phyloP scores from a whole-genome alignment of 2,797 vertebrate genomes.

The Heliangelus exortis region DNA sequence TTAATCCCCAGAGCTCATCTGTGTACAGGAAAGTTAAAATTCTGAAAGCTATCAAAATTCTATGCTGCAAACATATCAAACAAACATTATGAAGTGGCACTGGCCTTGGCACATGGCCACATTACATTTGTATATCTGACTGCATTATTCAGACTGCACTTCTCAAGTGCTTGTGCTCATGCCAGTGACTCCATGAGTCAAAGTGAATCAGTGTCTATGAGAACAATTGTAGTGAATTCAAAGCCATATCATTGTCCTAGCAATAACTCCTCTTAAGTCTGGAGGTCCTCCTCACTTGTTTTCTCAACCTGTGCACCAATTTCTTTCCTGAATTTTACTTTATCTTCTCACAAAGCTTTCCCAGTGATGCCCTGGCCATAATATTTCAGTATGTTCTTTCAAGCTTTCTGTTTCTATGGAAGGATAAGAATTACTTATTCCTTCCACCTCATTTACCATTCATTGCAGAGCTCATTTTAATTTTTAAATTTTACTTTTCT shows the following conservation, averaged over 20 bases:
- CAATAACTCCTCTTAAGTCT: not conserved
- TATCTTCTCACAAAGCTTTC: not conserved
- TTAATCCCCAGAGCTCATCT: not conserved
- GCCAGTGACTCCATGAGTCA: not conserved
- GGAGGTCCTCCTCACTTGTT: not conserved
- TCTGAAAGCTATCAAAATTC: not conserved
- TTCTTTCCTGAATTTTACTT: not conserved
- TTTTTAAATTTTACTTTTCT: not conserved
- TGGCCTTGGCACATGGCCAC: not conserved
- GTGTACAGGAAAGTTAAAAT: not conserved
- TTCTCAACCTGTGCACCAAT: not conserved
- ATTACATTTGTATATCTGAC: not conserved
- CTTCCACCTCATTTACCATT: not conserved
- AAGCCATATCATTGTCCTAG: not conserved
- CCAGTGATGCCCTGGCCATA: not conserved
- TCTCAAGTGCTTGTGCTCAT: not conserved
- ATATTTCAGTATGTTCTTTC: not conserved
- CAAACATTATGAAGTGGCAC: not conserved
- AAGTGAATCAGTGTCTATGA: not conserved
- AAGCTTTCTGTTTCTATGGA: not conserved
- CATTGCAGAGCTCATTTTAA: not conserved
- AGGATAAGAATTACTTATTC: not conserved
- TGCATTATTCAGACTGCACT: not conserved
- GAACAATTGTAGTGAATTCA: not conserved
- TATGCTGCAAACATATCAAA: not conserved